Percentiles rank a stretch among this genome's conserved stretches.
These are phyloP conservation scores for Anthoscopus minutus DNA, from an alignment of 2,113 vertebrate species.

Conservation along the genomic window DNA sequence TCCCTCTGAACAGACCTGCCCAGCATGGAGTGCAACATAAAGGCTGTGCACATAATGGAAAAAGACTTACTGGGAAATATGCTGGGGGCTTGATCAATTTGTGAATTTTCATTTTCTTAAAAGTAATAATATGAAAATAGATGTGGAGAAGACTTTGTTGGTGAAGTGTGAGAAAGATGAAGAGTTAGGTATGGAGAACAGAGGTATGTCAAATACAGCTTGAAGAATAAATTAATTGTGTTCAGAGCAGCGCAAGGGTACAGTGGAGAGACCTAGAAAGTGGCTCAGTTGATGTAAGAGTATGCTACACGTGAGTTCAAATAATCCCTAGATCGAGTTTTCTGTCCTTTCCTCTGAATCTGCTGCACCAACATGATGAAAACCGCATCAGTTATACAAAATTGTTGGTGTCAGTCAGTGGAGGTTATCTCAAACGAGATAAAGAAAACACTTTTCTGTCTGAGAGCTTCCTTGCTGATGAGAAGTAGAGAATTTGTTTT, in stretches of 20 bases:
- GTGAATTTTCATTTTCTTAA: background rate
- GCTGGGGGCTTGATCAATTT: background rate
- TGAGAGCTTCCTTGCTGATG: background rate
- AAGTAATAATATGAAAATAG: background rate
- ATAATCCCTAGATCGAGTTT: background rate
- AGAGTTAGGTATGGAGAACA: background rate
- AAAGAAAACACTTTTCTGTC: background rate
- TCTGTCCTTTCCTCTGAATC: background rate
- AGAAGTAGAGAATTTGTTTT: background rate
- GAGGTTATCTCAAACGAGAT: background rate
- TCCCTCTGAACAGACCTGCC: background rate
- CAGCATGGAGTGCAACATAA: no score
- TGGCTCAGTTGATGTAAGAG: background rate
- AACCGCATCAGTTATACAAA: background rate
- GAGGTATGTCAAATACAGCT: background rate
- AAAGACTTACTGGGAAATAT: background rate
- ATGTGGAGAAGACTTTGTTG: background rate
- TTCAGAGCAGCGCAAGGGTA: background rate
- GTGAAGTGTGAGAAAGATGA: background rate
- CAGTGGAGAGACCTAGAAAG: background rate
- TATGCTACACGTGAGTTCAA: background rate
- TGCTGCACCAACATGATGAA: background rate
- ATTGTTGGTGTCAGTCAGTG: background rate
- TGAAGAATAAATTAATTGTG: background rate
- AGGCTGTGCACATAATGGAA: background rate